Evolutionary conservation across 1,140 invertebrate genomes (phyloP), one percentile per base, ranked within the genome.

Genomic region (Listronotus oregonensis): DNA sequence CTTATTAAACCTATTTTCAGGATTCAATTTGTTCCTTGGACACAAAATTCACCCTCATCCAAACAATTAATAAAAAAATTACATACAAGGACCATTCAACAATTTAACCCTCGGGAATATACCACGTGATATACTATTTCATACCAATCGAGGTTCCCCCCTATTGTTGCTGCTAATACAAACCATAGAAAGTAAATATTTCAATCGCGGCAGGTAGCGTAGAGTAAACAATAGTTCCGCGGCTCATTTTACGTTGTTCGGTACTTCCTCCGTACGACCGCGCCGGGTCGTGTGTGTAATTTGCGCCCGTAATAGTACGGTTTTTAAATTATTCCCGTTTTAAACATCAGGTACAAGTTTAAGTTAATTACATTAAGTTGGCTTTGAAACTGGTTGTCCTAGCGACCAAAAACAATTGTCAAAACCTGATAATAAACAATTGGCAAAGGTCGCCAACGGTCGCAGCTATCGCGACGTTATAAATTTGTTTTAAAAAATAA

Each of bases 201-300:
- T 44, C 17, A 27, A 44, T 44, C 42, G 55, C 55, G 40, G 55
- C 55, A 57, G 55, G 55, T 57, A 57, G 55, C 21, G 43, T 57
- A 57, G 55, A 57, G 44, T 57, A 57, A 57, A 57, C 55, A 57
- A 57, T 57, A 57, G 42, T 57, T 43, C 55, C 11, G 17, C 42
- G 40, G 40, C 40, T 57, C 12, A 40, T 46, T 12, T 57, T 57
- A 57, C 55, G 34, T 51, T n/a, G 49, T 40, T 54, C 51, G 31
- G 51, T 54, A 39, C 34, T 39, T 32, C 31, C 15, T 37, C 12
- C 32, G 51, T 32, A 9, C 9, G 47, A 27, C 47, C 47, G 47
- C n/a, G 7, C 18, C 46, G 21, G 6, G 46, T 21, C 5, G n/a
- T n/a, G 12, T 47, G 5, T 49, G 46, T 12, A 51, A 27, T 31